phyloP scores from a whole-genome alignment of 2,888 invertebrate genomes.

The Zhengitettix transpicula region DNA sequence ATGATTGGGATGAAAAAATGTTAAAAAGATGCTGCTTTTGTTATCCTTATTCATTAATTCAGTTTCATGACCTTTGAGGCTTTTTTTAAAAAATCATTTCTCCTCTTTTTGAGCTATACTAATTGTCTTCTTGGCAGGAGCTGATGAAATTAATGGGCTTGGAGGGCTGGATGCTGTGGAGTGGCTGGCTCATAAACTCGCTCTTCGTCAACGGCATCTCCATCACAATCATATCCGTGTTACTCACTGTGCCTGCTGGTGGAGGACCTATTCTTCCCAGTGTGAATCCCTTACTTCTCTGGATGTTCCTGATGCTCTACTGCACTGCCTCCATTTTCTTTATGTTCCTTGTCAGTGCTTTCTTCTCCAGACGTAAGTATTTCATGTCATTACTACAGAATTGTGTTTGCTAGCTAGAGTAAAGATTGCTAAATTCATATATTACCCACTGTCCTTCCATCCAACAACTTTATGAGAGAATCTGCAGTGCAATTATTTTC shows the following conservation, averaged over 20 bases:
- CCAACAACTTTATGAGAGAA: too few relatives aligned
- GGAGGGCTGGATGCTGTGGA: constrained; percentile 32
- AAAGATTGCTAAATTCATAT: too few relatives aligned
- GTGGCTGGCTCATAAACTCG: constrained; percentile 31
- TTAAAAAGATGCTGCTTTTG: too few relatives aligned
- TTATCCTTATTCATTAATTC: too few relatives aligned
- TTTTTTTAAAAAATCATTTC: too few relatives aligned
- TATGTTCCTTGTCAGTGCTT: constrained; percentile 26
- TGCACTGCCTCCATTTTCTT: constrained; percentile 24
- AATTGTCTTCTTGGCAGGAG: constrained; percentile 22
- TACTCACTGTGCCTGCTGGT: constrained; percentile 18
- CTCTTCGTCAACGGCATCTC: constrained; percentile 23
- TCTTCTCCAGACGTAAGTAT: constrained; percentile 27
- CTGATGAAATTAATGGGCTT: constrained; percentile 40
- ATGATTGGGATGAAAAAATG: too few relatives aligned
- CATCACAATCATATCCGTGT: constrained; percentile 22
- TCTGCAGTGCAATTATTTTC: too few relatives aligned
- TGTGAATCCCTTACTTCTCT: constrained; percentile 11
- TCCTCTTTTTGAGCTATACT: too few relatives aligned
- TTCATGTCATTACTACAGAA: too few relatives aligned
- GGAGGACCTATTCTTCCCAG: constrained; percentile 7
- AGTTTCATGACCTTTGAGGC: too few relatives aligned
- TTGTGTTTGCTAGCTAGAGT: too few relatives aligned
- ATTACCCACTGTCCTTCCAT: too few relatives aligned
- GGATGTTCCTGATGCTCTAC: constrained; percentile 25